phyloP scores from a whole-genome alignment of 2,113 vertebrate species.

The Gambusia affinis region DNA sequence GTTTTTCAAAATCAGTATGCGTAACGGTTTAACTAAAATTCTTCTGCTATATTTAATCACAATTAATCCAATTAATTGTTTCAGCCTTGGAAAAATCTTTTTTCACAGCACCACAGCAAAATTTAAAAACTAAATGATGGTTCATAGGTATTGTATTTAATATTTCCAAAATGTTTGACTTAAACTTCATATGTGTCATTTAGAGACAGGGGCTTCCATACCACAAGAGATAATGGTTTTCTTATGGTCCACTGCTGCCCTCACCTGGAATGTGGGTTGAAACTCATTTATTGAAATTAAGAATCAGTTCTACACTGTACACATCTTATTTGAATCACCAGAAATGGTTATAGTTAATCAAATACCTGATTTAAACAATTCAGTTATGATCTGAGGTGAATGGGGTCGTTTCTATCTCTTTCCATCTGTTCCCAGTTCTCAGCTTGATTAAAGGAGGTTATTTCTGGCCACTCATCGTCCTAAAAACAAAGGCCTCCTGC shows the following conservation, averaged over 20 bases:
- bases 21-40: too few species aligned
- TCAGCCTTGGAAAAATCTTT: not conserved
- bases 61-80: too few species aligned
- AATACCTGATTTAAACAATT: not conserved
- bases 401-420: not conserved
- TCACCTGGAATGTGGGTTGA: constrained; percentile 28
- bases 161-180: not conserved
- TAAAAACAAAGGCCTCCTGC: not conserved
- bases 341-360: not conserved
- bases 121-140: not conserved
- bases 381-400: not conserved
- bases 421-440: not conserved
- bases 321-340: not conserved
- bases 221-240: not conserved
- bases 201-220: not conserved
- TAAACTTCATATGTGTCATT: not conserved
- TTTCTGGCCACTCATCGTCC: not conserved
- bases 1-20: too few species aligned
- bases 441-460: not conserved
- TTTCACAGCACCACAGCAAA: not conserved
- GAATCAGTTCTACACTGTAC: not conserved
- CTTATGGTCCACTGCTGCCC: constrained; percentile 60
- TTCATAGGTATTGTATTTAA: not conserved
- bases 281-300: constrained; percentile 2
- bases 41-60: too few species aligned